These are phyloP conservation scores for Dascillus cervinus DNA, from an alignment of 2,888 invertebrate species.

Conservation along the genomic window DNA sequence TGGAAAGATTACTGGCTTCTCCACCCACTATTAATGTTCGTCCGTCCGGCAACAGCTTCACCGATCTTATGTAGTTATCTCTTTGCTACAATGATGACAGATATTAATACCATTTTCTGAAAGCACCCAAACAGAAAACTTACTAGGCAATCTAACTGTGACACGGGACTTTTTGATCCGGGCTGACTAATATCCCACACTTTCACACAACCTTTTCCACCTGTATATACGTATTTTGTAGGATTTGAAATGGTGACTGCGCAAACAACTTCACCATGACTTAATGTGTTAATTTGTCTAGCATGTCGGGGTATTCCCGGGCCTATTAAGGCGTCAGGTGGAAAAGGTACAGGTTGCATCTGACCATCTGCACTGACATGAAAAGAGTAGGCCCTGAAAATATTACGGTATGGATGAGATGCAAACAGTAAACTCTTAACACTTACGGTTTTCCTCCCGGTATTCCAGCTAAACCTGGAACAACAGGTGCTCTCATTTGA, in stretches of 20 bases:
- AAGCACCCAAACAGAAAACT: too few species aligned
- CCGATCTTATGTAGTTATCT: constrained; percentile 92
- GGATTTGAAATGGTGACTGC: constrained; percentile 94
- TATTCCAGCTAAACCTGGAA: constrained; percentile 58
- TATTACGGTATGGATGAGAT: background rate
- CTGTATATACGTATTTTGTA: constrained; percentile 89
- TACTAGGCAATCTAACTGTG: constrained; percentile 86
- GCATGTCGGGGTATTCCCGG: constrained; percentile 92
- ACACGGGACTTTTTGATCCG: constrained; percentile 77
- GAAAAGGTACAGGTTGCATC: constrained; percentile 90
- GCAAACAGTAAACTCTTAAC: constrained; percentile 1
- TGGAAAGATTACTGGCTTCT: constrained; percentile 88
- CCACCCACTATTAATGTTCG: constrained; percentile 92
- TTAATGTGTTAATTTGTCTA: constrained; percentile 86
- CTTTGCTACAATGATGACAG: constrained; percentile 57
- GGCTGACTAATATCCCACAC: constrained; percentile 95
- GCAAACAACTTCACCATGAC: constrained; percentile 95
- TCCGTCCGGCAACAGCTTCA: constrained; percentile 87
- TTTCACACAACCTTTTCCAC: constrained; percentile 95
- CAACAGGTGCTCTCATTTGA: constrained; percentile 58
- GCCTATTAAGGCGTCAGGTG: constrained; percentile 86
- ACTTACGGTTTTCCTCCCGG: constrained; percentile 85
- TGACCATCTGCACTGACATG: constrained; percentile 86
- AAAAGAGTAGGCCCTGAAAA: constrained; percentile 87
- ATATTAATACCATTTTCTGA: background rate